Conservation (phyloP, 2,113 vertebrate species). For the Pimephales promelas region DNA sequence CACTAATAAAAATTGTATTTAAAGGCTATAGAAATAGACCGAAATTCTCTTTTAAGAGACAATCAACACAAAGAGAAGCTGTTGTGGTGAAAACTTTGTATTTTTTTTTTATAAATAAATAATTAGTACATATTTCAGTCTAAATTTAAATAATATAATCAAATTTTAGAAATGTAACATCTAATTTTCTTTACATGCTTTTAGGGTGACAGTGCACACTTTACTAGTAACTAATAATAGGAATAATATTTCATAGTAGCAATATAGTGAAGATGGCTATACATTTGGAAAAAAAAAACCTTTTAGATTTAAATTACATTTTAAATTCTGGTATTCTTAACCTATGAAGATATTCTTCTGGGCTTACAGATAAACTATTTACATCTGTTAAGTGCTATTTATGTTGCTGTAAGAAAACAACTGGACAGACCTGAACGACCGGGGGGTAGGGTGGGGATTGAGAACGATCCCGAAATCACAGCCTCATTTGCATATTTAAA, state of each 20-base stretch:
- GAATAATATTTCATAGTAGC: constrained; percentile 13
- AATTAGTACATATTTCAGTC: constrained; percentile 13
- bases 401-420: neutral
- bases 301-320: neutral
- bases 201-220: constrained; percentile 36
- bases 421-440: neutral
- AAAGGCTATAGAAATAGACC: neutral
- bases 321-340: neutral
- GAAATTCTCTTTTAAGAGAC: constrained; percentile 4
- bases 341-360: neutral
- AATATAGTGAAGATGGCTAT: constrained; percentile 17
- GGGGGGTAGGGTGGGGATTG: neutral
- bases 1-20: neutral
- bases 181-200: constrained; percentile 16
- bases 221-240: constrained; percentile 8
- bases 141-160: constrained; percentile 31
- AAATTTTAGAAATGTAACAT: constrained; percentile 8
- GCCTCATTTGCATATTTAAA: constrained; percentile 39
- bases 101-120: constrained; percentile 4
- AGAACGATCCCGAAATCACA: constrained; percentile 1
- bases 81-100: neutral
- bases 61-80: neutral
- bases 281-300: constrained; percentile 19
- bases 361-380: constrained; percentile 38
- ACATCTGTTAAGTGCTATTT: constrained; percentile 42